Evolutionary conservation across 2,888 invertebrate genomes (phyloP).

Genomic region (Hetaerina titia): DNA sequence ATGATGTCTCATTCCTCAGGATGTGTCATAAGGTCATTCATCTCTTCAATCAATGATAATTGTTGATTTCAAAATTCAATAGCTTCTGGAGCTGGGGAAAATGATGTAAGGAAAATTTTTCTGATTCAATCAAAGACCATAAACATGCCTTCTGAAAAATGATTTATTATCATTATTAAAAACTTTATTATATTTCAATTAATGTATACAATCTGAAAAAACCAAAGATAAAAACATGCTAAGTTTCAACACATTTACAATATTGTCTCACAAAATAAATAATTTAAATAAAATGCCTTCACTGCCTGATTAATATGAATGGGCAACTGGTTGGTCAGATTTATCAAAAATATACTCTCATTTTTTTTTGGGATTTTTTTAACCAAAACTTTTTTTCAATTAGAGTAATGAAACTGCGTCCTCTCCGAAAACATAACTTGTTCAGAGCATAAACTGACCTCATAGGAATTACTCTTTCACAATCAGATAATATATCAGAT

Average conservation of each 20-base stretch:
- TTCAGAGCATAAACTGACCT: no score
- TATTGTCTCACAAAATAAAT: background rate
- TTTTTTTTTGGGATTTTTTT: background rate
- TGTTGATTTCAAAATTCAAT: no score
- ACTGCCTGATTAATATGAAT: background rate
- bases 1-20: no score
- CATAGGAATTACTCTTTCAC: background rate
- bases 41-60: no score
- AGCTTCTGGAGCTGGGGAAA: no score
- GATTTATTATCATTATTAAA: background rate
- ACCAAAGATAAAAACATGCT: background rate
- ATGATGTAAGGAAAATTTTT: no score
- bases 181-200: background rate
- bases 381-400: background rate
- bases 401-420: background rate
- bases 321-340: background rate
- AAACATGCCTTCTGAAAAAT: no score
- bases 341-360: slow-evolving; percentile 1
- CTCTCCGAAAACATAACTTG: background rate
- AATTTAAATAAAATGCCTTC: background rate
- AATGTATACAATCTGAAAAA: background rate
- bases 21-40: no score
- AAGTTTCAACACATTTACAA: background rate
- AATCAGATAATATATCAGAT: background rate
- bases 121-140: no score